These are phyloP conservation scores for Bubo scandiacus DNA, from an alignment of 2,113 vertebrate species.

Conservation along the genomic window DNA sequence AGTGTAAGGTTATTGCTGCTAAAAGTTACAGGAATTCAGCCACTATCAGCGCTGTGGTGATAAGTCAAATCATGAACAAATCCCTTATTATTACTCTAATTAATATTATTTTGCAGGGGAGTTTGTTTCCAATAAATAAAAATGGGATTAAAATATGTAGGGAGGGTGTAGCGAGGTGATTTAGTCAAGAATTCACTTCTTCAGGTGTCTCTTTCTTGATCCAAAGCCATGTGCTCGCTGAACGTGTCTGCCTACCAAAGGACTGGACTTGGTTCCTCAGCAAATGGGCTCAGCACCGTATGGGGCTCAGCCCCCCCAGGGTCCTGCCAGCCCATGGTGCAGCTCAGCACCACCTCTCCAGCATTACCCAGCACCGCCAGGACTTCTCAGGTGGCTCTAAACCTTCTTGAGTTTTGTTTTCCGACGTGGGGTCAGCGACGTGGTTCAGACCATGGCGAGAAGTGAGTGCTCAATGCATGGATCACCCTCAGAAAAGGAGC, in stretches of 20 bases:
- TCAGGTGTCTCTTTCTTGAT: background rate
- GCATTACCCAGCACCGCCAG: fast-evolving
- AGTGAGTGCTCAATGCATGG: fast-evolving
- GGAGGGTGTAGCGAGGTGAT: background rate
- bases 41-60: background rate
- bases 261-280: background rate
- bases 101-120: background rate
- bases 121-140: background rate
- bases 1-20: background rate
- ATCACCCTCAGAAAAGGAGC: too few species aligned
- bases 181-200: background rate
- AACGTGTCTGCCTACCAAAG: background rate
- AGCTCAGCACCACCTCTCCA: background rate
- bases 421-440: background rate
- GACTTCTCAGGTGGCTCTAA: background rate
- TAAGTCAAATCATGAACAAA: background rate
- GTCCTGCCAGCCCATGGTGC: background rate
- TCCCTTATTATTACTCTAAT: background rate
- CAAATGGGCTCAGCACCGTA: background rate
- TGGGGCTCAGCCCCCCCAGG: background rate
- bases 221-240: background rate
- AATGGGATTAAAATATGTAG: background rate
- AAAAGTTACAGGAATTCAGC: background rate
- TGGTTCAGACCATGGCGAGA: background rate
- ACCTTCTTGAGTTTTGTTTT: background rate